A percentile compares a stretch with the other conserved stretches of the same genome.
These are phyloP conservation scores for Rattus norvegicus DNA, from an alignment of 2,113 vertebrate genomes.

Conservation along the genomic window DNA sequence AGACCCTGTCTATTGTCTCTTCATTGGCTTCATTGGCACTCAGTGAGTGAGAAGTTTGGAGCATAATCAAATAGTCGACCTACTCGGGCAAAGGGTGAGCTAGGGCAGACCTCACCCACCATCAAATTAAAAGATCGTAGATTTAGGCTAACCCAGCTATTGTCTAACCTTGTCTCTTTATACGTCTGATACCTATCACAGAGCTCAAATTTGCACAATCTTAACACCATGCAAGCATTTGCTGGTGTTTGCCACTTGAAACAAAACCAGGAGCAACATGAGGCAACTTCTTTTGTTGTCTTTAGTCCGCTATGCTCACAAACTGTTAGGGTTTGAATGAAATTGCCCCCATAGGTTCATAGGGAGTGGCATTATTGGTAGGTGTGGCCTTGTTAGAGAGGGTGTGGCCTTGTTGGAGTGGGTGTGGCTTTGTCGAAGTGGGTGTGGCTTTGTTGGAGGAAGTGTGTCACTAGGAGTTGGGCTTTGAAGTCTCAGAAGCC, in stretches of 20 bases:
- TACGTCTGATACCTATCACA: slow-evolving; percentile 31
- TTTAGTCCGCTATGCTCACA: not conserved
- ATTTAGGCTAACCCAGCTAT: not conserved
- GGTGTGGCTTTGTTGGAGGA: no score
- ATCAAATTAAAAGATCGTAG: not conserved
- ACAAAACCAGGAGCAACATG: not conserved
- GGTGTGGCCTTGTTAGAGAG: no score
- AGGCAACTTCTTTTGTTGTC: not conserved
- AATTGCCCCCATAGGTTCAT: not conserved
- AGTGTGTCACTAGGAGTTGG: no score
- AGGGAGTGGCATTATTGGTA: not conserved
- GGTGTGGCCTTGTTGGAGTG: no score
- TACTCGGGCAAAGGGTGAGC: not conserved
- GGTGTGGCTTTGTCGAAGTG: no score
- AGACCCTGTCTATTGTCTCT: not conserved
- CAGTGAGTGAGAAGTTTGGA: not conserved
- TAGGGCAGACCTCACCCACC: not conserved
- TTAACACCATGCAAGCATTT: not conserved
- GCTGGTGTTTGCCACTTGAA: not conserved
- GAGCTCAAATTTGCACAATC: not conserved
- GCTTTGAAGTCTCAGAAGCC: no score
- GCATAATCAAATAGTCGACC: not conserved
- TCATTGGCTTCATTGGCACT: not conserved
- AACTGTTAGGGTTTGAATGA: not conserved
- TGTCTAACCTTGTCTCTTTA: not conserved